These are phyloP conservation scores for Phymanthus crucifer DNA, from an alignment of 92 coral and sea anemone species.

Conservation along the genomic window DNA sequence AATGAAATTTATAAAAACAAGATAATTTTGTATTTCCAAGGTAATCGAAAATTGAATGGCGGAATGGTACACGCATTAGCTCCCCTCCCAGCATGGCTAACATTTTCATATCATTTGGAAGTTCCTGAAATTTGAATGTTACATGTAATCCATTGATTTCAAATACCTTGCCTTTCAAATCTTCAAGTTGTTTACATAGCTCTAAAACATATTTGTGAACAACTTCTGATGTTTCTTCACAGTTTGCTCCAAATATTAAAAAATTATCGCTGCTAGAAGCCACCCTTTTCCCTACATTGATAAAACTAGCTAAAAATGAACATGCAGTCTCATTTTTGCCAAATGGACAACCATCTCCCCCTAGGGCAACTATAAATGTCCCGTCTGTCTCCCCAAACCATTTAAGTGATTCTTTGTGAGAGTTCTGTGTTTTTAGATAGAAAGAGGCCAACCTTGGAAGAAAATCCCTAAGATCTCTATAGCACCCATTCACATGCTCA, in stretches of 20 bases:
- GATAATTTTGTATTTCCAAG: no score
- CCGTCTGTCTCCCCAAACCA: slow-evolving; percentile 70
- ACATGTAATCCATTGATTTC: slow-evolving; percentile 42
- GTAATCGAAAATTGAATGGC: no score
- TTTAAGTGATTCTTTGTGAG: slow-evolving; percentile 39
- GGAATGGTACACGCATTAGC: no score
- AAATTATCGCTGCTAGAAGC: slow-evolving; percentile 43
- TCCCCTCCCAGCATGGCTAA: no score
- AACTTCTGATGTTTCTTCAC: slow-evolving; percentile 12
- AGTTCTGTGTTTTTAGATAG: slow-evolving; percentile 33
- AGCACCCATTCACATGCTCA: slow-evolving; percentile 39
- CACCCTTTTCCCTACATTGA: slow-evolving; percentile 44
- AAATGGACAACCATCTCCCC: slow-evolving; percentile 68
- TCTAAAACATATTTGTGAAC: slow-evolving; percentile 6
- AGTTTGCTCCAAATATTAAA: slow-evolving; percentile 46
- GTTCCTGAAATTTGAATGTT: slow-evolving; percentile 44
- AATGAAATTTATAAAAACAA: no score
- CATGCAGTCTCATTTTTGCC: slow-evolving; percentile 68
- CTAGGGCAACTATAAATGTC: slow-evolving; percentile 57
- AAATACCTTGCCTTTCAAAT: slow-evolving; percentile 17
- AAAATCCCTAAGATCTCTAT: slow-evolving; percentile 45
- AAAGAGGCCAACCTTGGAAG: slow-evolving; percentile 61
- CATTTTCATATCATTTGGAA: slow-evolving; percentile 57
- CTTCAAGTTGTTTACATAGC: slow-evolving; percentile 20
- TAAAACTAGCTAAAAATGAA: slow-evolving; percentile 61